These are phyloP conservation scores for Drosophila barbarae DNA, from an alignment of 2,888 invertebrate species.

Conservation along the genomic window DNA sequence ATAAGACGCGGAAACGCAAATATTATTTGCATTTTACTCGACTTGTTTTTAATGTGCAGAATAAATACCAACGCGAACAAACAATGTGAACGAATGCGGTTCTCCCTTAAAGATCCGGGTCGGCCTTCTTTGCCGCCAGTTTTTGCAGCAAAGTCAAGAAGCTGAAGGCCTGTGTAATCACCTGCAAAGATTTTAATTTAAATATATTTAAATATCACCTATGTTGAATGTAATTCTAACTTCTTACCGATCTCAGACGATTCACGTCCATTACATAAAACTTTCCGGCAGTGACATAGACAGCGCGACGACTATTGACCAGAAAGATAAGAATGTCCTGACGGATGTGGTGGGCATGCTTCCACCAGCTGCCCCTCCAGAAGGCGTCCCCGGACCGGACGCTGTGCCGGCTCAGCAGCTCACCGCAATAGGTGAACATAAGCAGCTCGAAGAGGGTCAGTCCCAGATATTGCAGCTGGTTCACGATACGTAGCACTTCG, in stretches of 20 bases:
- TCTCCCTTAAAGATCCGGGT: constrained; percentile 19
- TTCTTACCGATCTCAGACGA: constrained; percentile 69
- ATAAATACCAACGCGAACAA: constrained; percentile 54
- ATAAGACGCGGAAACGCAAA: constrained; percentile 54
- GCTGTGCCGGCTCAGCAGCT: constrained; percentile 72
- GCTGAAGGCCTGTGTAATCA: constrained; percentile 76
- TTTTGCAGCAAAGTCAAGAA: constrained; percentile 77
- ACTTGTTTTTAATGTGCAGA: constrained; percentile 65
- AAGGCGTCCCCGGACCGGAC: constrained; percentile 74
- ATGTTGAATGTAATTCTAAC: neutral
- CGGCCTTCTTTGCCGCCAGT: constrained; percentile 70
- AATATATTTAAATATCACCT: neutral
- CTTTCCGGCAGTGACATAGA: constrained; percentile 76
- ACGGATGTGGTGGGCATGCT: constrained; percentile 58
- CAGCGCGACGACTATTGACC: constrained; percentile 64
- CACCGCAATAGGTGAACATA: constrained; percentile 77
- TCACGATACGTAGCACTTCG: constrained; percentile 65
- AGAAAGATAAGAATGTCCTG: constrained; percentile 74
- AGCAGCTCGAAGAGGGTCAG: constrained; percentile 73
- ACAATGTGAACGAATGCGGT: constrained; percentile 13
- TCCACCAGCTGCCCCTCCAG: constrained; percentile 74
- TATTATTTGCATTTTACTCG: constrained; percentile 62
- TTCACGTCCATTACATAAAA: constrained; percentile 77
- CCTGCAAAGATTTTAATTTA: constrained; percentile 55
- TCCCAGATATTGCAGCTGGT: constrained; percentile 72